Percentiles rank a stretch among this genome's conserved stretches.
Conservation (phyloP, 2,888 invertebrate genomes). For the Ennomos fuscantarius region DNA sequence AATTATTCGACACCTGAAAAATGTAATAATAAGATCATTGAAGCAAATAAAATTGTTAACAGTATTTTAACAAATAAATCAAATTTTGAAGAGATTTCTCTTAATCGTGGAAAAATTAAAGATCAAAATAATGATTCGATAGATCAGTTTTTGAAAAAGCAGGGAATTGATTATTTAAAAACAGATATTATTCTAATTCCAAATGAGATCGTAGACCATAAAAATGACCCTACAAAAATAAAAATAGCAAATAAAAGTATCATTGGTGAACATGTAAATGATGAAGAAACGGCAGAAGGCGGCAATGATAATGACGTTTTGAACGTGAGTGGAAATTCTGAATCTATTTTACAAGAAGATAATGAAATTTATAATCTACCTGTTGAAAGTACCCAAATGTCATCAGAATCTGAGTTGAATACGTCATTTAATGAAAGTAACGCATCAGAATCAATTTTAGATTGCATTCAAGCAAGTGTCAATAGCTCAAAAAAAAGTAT, state of each 20-base stretch:
- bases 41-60: constrained; percentile 5
- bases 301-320: constrained; percentile 11
- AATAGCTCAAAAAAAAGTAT: background rate
- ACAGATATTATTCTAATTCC: background rate
- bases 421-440: constrained; percentile 1
- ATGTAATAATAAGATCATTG: constrained; percentile 3
- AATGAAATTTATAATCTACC: background rate
- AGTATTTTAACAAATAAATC: background rate
- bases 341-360: constrained; percentile 24
- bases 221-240: background rate
- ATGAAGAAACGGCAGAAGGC: constrained; percentile 9
- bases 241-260: constrained; percentile 22
- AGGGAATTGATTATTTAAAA: background rate
- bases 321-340: constrained; percentile 30
- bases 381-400: constrained; percentile 1
- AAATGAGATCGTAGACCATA: background rate
- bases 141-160: background rate
- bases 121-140: too few relatives aligned
- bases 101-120: too few relatives aligned
- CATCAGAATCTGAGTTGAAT: background rate
- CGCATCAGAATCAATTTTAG: constrained; percentile 16
- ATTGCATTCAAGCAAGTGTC: constrained; percentile 6
- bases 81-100: background rate
- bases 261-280: background rate
- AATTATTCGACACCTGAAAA: constrained; percentile 31